Percentiles rank a stretch among this genome's conserved stretches.
Evolutionary conservation across 1,140 invertebrate genomes (phyloP).

Genomic region (Leptinotarsa texana): DNA sequence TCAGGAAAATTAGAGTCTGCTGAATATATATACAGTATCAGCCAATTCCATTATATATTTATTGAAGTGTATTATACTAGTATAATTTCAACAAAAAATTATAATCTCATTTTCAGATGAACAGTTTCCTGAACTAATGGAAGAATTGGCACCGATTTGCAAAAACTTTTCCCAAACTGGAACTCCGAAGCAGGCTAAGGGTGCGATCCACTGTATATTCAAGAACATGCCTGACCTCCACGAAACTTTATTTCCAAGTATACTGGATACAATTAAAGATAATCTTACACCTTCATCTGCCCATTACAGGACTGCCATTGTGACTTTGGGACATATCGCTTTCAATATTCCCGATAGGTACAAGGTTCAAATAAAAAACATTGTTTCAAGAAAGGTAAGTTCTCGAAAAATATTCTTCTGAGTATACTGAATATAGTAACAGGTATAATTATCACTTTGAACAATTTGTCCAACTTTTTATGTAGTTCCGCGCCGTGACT

Average conservation of each 20-base stretch:
- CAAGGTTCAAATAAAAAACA: constrained; percentile 87
- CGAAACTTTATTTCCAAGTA: constrained; percentile 81
- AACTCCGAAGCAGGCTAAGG: constrained; percentile 94
- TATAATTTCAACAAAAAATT: too few species aligned
- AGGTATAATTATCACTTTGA: too few species aligned
- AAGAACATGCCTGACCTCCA: constrained; percentile 82
- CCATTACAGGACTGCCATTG: constrained; percentile 90
- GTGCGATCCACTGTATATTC: constrained; percentile 89
- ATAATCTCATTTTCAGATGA: constrained; percentile 61
- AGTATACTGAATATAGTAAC: too few species aligned
- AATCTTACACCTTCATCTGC: constrained; percentile 78
- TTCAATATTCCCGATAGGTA: constrained; percentile 88
- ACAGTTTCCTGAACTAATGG: constrained; percentile 70
- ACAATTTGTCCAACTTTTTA: too few species aligned
- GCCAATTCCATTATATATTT: too few species aligned
- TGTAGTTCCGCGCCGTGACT: too few species aligned
- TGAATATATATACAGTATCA: too few species aligned
- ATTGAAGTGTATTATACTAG: too few species aligned
- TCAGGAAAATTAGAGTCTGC: too few species aligned
- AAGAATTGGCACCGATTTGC: constrained; percentile 79
- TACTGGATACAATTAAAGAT: constrained; percentile 79
- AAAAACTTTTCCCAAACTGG: constrained; percentile 85
- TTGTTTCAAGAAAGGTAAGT: constrained; percentile 85
- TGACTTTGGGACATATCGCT: constrained; percentile 92
- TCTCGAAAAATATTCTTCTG: not conserved